Evolutionary conservation across 2,113 vertebrate species (phyloP), one percentile per base, ranked within the genome.

Genomic region (Merops nubicus): DNA sequence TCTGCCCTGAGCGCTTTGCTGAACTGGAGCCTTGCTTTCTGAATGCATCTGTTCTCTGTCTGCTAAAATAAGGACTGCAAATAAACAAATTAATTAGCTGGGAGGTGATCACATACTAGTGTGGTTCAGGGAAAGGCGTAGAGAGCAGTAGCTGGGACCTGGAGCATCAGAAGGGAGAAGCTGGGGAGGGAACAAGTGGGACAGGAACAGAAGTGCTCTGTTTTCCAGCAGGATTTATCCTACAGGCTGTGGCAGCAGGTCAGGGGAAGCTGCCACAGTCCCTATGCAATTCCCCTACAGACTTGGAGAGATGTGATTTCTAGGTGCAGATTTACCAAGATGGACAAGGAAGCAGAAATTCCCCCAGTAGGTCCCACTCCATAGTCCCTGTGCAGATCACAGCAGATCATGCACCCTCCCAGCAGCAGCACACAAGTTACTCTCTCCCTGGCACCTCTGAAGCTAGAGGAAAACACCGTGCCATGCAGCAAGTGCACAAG

Each of bases 401-500:
- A 5, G 0, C 1, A 31, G 51, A 5, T 21, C 15, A 6, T 1
- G 8, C 1, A 0, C 38, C 64, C 48, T 59, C 36, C 59, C 40
- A 11, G 53, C 47, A 56, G 85, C 64, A 57, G 59, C n/a, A 29
- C 9, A 9, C 65, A 25, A 29, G 33, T 42, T 50, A 33, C 33
- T 60, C 29, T 79, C 31, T 54, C 48, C 36, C 5, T 9, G 6
- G 26, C 1, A 0, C 33, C 31, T 36, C n/a, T 28, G 54, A 64
- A 76, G 69, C 47, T 6, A 14, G 25, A 59, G 48, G 64, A 63
- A 72, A 36, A 29, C 3, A 0, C 29, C 15, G 40, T 11, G 36
- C 47, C 38, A 11, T 6, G 42, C 68, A 50, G 47, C 47, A 20
- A 43, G 65, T 5, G 15, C n/a, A 21, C 38, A 26, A 33, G 26